A percentile compares a stretch with the other conserved stretches of the same genome.
These are phyloP conservation scores for Pseudotriccus pelzelni DNA, from an alignment of 2,797 vertebrate species.

Conservation along the genomic window DNA sequence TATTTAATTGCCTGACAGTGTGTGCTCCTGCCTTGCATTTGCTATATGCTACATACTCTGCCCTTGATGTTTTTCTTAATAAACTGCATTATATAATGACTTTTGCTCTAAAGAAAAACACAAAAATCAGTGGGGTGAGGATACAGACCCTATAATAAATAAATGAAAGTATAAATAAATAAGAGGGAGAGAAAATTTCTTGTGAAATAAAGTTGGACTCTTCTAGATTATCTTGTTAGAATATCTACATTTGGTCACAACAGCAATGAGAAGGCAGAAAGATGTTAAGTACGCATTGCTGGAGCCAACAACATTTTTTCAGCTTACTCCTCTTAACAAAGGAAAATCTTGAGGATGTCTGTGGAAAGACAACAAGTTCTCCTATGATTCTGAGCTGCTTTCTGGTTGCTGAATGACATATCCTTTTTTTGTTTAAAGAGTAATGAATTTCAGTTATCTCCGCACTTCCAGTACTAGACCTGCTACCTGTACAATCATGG, in stretches of 20 bases:
- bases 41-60: neutral
- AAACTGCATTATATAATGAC: neutral
- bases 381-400: neutral
- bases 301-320: neutral
- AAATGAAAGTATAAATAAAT: neutral
- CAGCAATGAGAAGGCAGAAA: accelerated
- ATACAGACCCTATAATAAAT: neutral
- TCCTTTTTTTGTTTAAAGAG: neutral
- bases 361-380: neutral
- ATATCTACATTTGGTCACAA: neutral
- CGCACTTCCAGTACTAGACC: neutral
- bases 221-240: neutral
- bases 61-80: neutral
- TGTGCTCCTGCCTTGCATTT: neutral
- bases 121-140: neutral
- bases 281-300: neutral
- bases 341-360: neutral
- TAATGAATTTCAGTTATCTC: neutral
- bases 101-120: neutral
- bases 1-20: neutral
- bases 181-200: neutral
- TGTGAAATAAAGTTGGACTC: neutral
- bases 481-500: neutral
- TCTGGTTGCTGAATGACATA: neutral
- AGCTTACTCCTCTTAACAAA: neutral